Conservation (phyloP, 1,140 invertebrate genomes). For the Antheraea mylitta region DNA sequence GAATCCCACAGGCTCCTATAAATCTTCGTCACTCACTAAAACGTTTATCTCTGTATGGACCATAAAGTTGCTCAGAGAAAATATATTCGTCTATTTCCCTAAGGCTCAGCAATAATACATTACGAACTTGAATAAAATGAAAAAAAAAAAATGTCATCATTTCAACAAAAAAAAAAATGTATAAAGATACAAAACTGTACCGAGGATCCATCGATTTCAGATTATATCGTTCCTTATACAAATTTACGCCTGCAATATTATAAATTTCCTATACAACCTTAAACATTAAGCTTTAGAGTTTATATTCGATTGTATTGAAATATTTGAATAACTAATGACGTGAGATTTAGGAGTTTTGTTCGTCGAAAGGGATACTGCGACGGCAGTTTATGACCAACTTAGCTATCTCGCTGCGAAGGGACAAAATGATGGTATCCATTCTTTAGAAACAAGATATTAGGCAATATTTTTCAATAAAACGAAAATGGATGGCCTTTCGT, state of each 20-base stretch:
- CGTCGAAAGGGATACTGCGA: slow-evolving; percentile 6
- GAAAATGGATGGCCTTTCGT: background rate
- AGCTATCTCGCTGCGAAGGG: slow-evolving; percentile 8
- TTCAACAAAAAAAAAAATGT: slow-evolving; percentile 4
- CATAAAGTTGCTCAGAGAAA: background rate
- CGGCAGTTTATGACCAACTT: slow-evolving; percentile 10
- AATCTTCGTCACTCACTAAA: too few species aligned
- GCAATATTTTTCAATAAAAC: slow-evolving; percentile 11
- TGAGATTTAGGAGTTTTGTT: slow-evolving; percentile 3
- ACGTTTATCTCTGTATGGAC: too few species aligned
- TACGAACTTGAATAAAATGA: background rate
- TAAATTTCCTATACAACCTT: background rate
- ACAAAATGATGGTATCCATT: slow-evolving; percentile 7
- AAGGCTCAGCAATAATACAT: background rate
- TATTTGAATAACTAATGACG: background rate
- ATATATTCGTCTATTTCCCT: background rate
- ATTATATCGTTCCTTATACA: slow-evolving; percentile 1
- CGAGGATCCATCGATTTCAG: slow-evolving; percentile 6
- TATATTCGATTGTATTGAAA: background rate
- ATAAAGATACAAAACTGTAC: slow-evolving; percentile 9
- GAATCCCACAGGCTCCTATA: too few species aligned
- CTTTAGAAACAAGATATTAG: slow-evolving; percentile 10
- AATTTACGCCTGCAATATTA: background rate
- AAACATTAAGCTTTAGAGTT: background rate
- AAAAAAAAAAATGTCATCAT: slow-evolving; percentile 2